Percentiles rank a stretch among this genome's conserved stretches.
Evolutionary conservation across 2,113 vertebrate genomes (phyloP).

Genomic region (Triplophysa siluroides): DNA sequence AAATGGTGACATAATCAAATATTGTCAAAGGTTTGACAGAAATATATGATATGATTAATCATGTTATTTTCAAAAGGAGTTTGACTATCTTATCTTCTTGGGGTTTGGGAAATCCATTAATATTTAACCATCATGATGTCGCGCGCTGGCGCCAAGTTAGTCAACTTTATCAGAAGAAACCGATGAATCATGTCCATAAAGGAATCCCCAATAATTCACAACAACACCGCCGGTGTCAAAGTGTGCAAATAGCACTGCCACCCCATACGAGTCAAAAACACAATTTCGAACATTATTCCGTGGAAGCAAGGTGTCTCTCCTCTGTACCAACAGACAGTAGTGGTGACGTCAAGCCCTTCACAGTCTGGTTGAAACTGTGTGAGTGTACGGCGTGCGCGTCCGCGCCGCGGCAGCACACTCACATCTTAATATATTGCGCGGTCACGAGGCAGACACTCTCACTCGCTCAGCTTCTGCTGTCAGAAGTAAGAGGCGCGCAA

Average conservation of each 20-base stretch:
- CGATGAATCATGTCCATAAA: conserved; percentile 58
- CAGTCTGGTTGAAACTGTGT: conserved; percentile 54
- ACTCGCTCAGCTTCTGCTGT: conserved; percentile 60
- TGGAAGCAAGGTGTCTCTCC: neutral
- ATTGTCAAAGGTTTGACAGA: neutral
- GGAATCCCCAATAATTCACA: conserved; percentile 43
- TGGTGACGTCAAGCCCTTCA: conserved; percentile 69
- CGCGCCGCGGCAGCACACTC: conserved; percentile 68
- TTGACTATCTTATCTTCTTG: conserved; percentile 40
- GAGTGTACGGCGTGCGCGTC: conserved; percentile 63
- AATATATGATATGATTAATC: conserved; percentile 24
- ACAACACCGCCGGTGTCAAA: neutral
- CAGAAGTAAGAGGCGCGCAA: conserved; percentile 65
- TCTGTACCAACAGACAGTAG: neutral
- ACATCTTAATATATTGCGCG: conserved; percentile 66
- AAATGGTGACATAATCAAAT: neutral
- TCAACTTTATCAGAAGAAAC: conserved; percentile 68
- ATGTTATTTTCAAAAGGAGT: conserved; percentile 32
- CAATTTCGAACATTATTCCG: neutral
- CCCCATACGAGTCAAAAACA: neutral
- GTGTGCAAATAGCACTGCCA: neutral
- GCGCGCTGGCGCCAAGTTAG: conserved; percentile 69
- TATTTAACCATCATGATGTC: conserved; percentile 71
- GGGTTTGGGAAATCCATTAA: conserved; percentile 66
- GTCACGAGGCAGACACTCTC: conserved; percentile 69